phyloP scores from a whole-genome alignment of 2,797 vertebrate genomes.

The Geotrypetes seraphini region DNA sequence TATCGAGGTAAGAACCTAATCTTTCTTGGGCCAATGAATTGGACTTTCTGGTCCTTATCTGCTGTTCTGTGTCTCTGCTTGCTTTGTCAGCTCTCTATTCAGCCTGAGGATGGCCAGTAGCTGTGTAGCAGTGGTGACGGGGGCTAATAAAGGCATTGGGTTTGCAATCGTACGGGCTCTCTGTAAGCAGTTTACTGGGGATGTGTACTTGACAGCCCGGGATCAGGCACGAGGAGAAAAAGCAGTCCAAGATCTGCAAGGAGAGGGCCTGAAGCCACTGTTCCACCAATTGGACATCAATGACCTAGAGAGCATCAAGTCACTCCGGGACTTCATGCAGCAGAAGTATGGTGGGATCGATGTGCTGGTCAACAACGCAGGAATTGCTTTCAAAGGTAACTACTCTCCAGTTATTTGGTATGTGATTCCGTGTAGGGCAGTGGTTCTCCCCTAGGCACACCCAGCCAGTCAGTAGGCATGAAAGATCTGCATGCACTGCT shows the following conservation, averaged over 20 bases:
- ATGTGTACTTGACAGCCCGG: constrained; percentile 70
- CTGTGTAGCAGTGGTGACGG: constrained; percentile 55
- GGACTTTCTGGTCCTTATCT: too few relatives aligned
- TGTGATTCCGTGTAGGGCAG: too few relatives aligned
- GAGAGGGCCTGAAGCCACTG: constrained; percentile 56
- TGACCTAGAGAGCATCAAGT: constrained; percentile 59
- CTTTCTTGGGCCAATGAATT: too few relatives aligned
- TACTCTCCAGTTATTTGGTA: too few relatives aligned
- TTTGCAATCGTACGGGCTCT: constrained; percentile 52
- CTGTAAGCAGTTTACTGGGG: constrained; percentile 45
- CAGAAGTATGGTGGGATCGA: constrained; percentile 67
- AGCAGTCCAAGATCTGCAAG: constrained; percentile 55
- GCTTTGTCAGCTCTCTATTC: too few relatives aligned
- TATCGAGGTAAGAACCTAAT: too few relatives aligned
- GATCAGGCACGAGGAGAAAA: constrained; percentile 53
- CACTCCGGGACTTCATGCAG: constrained; percentile 57
- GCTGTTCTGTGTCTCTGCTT: too few relatives aligned
- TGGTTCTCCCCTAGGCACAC: too few relatives aligned
- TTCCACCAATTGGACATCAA: constrained; percentile 83
- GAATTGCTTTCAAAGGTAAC: constrained; percentile 80
- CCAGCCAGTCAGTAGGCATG: too few relatives aligned
- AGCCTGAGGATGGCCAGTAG: constrained; percentile 37
- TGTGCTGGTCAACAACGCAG: constrained; percentile 83
- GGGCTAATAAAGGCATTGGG: constrained; percentile 58
- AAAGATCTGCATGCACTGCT: too few relatives aligned